Evolutionary conservation across 2,797 vertebrate species (phyloP).

Genomic region (Galago senegalensis): DNA sequence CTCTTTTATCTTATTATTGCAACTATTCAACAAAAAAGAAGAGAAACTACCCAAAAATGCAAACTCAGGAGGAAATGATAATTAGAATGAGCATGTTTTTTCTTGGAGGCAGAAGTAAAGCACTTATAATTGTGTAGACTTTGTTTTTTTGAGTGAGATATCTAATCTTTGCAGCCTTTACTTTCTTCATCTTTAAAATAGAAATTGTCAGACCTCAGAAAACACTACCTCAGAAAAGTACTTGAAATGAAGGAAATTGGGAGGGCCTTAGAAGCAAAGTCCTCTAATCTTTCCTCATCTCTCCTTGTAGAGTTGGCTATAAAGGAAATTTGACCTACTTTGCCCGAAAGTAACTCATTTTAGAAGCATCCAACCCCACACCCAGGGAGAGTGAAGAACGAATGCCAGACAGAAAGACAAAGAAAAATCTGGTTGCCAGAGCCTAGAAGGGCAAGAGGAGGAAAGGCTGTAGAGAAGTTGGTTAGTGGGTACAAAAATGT

Average conservation of each 20-base stretch:
- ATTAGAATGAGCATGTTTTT: not conserved
- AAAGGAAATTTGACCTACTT: not conserved
- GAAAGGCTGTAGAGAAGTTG: not conserved
- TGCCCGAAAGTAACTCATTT: not conserved
- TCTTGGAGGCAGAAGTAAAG: not conserved
- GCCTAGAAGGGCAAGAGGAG: not conserved
- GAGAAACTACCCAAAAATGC: not conserved
- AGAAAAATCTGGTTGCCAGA: not conserved
- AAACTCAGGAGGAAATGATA: not conserved
- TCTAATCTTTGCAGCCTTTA: not conserved
- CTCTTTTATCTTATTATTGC: not conserved
- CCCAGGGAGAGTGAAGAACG: too few species aligned
- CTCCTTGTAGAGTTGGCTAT: not conserved
- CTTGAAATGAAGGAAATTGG: not conserved
- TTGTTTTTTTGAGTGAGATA: not conserved
- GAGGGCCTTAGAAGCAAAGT: not conserved
- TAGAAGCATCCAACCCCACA: not conserved
- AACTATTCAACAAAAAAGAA: not conserved
- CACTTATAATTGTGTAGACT: not conserved
- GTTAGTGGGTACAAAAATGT: not conserved
- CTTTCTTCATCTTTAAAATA: conserved; percentile 23
- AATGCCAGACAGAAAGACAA: not conserved
- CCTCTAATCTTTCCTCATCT: too few species aligned
- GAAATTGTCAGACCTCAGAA: not conserved
- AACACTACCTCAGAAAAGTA: not conserved